Conservation (phyloP, 2,113 vertebrate species). For the Oriolus oriolus region DNA sequence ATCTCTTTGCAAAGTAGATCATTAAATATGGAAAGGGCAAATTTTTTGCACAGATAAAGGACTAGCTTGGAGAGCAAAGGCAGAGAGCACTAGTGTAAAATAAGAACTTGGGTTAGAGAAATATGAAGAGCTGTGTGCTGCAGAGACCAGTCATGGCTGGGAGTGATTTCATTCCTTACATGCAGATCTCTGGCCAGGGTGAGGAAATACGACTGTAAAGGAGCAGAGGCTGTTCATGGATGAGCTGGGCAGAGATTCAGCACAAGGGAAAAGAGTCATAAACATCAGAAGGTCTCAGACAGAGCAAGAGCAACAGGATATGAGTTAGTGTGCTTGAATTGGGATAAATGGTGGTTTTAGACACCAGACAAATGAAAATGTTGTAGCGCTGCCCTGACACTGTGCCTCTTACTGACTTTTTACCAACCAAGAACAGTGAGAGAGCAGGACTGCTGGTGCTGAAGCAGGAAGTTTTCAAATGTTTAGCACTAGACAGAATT, state of each 20-base stretch:
- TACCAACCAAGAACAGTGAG: not conserved
- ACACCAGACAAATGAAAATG: not conserved
- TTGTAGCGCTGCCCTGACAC: not conserved
- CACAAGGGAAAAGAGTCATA: not conserved
- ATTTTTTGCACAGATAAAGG: not conserved
- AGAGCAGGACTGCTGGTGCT: not conserved
- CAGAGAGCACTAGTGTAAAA: not conserved
- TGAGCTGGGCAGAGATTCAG: slow-evolving; percentile 19
- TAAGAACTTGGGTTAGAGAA: not conserved
- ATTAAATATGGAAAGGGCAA: not conserved
- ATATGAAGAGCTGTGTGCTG: not conserved
- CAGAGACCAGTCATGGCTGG: slow-evolving; percentile 17
- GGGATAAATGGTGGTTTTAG: not conserved
- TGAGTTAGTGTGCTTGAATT: not conserved
- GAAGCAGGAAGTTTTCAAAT: not conserved
- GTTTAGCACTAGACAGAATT: not conserved
- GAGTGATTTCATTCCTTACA: slow-evolving; percentile 31
- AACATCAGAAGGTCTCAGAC: not conserved
- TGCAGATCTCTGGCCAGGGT: not conserved
- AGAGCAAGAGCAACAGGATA: not conserved
- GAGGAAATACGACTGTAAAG: not conserved
- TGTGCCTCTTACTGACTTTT: not conserved
- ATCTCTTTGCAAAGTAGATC: not conserved
- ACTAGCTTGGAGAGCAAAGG: not conserved
- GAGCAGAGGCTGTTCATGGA: not conserved